A percentile compares a stretch with the other conserved stretches of the same genome.
Conservation (phyloP, 2,113 vertebrate genomes). For the Herpetotheres cachinnans region DNA sequence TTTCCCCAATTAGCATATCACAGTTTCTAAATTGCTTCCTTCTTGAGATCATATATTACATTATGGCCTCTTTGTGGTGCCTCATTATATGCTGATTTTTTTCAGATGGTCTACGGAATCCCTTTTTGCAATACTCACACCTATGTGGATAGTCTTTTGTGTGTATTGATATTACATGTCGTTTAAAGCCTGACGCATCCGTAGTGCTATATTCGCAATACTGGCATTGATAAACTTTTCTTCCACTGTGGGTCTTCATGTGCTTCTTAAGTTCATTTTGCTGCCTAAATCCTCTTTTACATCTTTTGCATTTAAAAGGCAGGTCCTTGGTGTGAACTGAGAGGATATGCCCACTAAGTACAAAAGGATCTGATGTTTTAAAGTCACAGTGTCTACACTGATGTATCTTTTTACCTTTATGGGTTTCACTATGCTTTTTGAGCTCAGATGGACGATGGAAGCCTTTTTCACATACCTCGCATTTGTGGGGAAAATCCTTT, state of each 20-base stretch:
- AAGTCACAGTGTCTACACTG: conserved; percentile 99
- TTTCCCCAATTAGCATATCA: conserved; percentile 62
- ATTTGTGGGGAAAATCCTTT: conserved; percentile 99
- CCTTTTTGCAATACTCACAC: conserved; percentile 98
- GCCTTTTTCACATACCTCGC: conserved; percentile 97
- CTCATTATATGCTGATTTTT: conserved; percentile 99
- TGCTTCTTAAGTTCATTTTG: conserved; percentile 97
- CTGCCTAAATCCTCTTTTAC: conserved; percentile 93
- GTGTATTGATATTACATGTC: conserved; percentile 99
- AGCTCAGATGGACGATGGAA: conserved; percentile 97
- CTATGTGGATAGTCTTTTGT: conserved; percentile 99
- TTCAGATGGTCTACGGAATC: conserved; percentile 96
- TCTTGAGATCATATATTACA: conserved; percentile 69
- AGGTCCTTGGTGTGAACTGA: conserved; percentile 98
- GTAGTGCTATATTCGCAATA: conserved; percentile 99
- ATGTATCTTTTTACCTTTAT: conserved; percentile 96
- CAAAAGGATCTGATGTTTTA: conserved; percentile 95
- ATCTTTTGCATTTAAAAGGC: conserved; percentile 98
- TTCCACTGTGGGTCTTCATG: conserved; percentile 98
- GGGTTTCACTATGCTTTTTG: conserved; percentile 95
- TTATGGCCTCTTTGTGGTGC: conserved; percentile 95
- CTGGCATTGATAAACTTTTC: conserved; percentile 98
- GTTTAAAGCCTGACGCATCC: conserved; percentile 98
- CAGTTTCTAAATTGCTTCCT: conserved; percentile 60
- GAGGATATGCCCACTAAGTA: conserved; percentile 95